Percentiles rank a stretch among this genome's conserved stretches.
phyloP scores from a whole-genome alignment of 2,888 invertebrate genomes.

The Galerucella calmariensis region DNA sequence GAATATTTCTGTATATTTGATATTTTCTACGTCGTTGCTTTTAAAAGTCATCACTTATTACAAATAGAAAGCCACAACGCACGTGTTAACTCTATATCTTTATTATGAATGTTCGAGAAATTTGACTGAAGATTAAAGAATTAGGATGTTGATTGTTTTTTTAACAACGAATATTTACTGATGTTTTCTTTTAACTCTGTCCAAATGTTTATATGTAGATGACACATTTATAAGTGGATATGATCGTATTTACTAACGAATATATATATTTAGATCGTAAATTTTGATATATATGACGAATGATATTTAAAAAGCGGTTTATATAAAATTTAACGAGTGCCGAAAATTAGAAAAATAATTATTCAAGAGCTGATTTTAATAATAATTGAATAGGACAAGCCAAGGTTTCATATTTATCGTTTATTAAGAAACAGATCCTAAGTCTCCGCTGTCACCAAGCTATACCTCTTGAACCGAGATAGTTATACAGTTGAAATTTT shows the following conservation, averaged over 20 bases:
- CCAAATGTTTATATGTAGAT: conserved; percentile 55
- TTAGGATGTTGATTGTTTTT: conserved; percentile 51
- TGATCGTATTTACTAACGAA: conserved; percentile 46
- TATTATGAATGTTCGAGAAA: conserved; percentile 58
- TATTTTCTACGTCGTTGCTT: not conserved
- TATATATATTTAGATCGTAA: conserved; percentile 34
- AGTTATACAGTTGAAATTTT: no score
- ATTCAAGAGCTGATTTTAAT: not conserved
- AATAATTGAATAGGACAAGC: not conserved
- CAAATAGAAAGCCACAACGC: conserved; percentile 46
- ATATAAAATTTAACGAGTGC: conserved; percentile 26
- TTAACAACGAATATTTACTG: conserved; percentile 53
- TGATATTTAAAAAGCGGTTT: conserved; percentile 12
- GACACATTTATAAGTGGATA: conserved; percentile 56
- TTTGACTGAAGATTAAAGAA: conserved; percentile 53
- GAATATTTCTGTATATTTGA: not conserved
- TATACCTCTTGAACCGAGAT: no score
- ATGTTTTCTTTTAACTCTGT: conserved; percentile 52
- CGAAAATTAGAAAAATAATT: conserved; percentile 26
- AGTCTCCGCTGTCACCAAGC: no score
- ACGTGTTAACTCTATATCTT: conserved; percentile 57
- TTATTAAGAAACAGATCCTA: no score
- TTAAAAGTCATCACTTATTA: conserved; percentile 16
- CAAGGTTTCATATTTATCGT: no score
- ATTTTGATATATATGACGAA: conserved; percentile 15